phyloP scores from a whole-genome alignment of 2,888 invertebrate species.

The Catocala sponsa region DNA sequence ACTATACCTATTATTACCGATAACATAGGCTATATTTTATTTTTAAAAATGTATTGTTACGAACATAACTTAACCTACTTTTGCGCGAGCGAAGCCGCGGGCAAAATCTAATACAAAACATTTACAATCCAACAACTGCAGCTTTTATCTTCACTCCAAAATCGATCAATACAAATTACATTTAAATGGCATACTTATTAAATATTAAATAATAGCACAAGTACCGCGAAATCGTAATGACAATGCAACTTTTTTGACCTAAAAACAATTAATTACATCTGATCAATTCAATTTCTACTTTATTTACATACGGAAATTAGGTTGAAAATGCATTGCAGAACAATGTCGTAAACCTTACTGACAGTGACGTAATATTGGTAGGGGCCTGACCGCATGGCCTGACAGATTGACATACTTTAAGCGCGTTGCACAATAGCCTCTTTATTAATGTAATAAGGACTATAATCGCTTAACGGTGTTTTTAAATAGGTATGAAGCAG shows the following conservation, averaged over 20 bases:
- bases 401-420: slow-evolving; percentile 69
- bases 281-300: slow-evolving; percentile 27
- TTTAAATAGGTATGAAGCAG: neutral
- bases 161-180: neutral
- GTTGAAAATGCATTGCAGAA: slow-evolving; percentile 22
- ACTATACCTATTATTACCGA: too few species aligned
- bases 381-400: slow-evolving; percentile 59
- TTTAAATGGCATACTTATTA: slow-evolving; percentile 7
- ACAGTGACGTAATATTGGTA: slow-evolving; percentile 63
- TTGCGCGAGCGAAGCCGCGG: too few species aligned
- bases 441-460: slow-evolving; percentile 30
- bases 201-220: slow-evolving; percentile 9
- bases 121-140: too few species aligned
- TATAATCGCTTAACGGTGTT: slow-evolving; percentile 13
- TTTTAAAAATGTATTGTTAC: too few species aligned
- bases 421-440: slow-evolving; percentile 51
- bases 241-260: slow-evolving; percentile 56
- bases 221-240: slow-evolving; percentile 29
- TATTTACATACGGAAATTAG: slow-evolving; percentile 18
- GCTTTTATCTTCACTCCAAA: too few species aligned
- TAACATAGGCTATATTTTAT: too few species aligned
- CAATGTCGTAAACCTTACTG: slow-evolving; percentile 64
- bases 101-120: too few species aligned
- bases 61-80: too few species aligned
- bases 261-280: slow-evolving; percentile 31